Evolutionary conservation across 2,797 vertebrate genomes (phyloP).

Genomic region (Pangasius mekongensis): DNA sequence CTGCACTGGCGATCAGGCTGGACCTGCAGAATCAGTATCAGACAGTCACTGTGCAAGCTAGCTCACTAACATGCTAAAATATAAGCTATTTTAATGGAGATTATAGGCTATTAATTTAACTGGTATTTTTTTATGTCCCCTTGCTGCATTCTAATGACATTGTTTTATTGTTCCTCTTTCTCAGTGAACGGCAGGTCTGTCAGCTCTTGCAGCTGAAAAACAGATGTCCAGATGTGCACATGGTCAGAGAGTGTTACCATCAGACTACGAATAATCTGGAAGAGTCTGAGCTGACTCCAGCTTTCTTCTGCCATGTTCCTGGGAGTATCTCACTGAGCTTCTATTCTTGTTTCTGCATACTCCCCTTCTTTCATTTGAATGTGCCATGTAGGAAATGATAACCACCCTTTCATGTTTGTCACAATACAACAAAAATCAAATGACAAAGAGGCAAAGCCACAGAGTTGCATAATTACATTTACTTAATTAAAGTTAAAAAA

Average conservation of each 20-base stretch:
- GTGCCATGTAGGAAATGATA: conserved; percentile 3
- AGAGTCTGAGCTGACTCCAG: background rate
- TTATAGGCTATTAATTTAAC: background rate
- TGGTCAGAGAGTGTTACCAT: conserved; percentile 76
- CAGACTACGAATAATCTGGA: conserved; percentile 50
- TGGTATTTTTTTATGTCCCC: no score
- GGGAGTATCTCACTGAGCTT: background rate
- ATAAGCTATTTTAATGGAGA: background rate
- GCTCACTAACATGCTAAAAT: background rate
- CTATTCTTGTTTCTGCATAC: conserved; percentile 21
- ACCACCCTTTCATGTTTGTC: background rate
- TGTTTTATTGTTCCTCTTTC: conserved; percentile 30
- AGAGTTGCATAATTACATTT: background rate
- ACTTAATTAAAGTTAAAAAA: background rate
- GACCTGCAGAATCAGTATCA: background rate
- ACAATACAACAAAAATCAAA: background rate
- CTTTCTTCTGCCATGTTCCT: conserved; percentile 73
- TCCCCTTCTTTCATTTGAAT: background rate
- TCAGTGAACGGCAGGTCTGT: conserved; percentile 80
- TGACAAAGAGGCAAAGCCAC: background rate
- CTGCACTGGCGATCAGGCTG: background rate
- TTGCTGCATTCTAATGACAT: background rate
- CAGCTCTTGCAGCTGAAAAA: conserved; percentile 83
- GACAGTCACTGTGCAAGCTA: background rate
- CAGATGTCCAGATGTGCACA: conserved; percentile 68